Base-by-base conservation (phyloP, 1,140 invertebrate species). In the Neoseiulus cucumeris region DNA sequence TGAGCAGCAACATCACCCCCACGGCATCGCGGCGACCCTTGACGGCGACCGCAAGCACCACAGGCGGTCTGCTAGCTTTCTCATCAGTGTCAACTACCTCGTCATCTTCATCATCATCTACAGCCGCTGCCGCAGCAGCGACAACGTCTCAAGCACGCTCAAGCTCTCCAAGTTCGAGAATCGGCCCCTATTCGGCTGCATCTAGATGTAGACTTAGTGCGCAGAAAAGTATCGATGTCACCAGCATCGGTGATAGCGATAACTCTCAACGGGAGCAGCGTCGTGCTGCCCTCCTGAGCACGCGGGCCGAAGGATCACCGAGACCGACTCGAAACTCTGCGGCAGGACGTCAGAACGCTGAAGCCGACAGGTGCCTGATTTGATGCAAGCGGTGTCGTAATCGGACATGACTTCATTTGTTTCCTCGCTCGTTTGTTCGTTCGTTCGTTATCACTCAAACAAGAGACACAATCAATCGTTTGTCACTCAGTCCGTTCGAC, bases 141-240 rank as follows among this genome's bases (percentile, higher is more conserved):
- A 39, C 33, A 39, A 6, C 33, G 33, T 39, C 33, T 9, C 33
- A 4, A 39, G 33, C 33, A 39, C 33, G 33, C 33, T 39, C 33
- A 39, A 25, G 51, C 17, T 59, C 51, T 14, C 22, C 51, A 29
- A 29, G 25, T 25, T 33, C 51, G 25, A 33, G 51, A 59, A 25
- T 12, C 17, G 22, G 51, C 22, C 33, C 51, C 12, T 18, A 29
- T 25, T 25, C 51, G 51, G 51, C 51, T 20, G 22, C 14, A 17
- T 25, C 51, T 14, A 25, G 51, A 2, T 59, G 51, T 25, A 25
- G 51, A 25, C 22, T 59, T 17, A 59, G 51, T 33, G 51, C 51
- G 51, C 51, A 59, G 51, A 59, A 59, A 33, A 59, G 51, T 33
- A 59, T 59, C 51, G 51, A 59, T 33, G 51, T 59, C 51, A 59